These are phyloP conservation scores for Thelaira solivaga DNA, from an alignment of 2,888 invertebrate genomes.

Conservation along the genomic window DNA sequence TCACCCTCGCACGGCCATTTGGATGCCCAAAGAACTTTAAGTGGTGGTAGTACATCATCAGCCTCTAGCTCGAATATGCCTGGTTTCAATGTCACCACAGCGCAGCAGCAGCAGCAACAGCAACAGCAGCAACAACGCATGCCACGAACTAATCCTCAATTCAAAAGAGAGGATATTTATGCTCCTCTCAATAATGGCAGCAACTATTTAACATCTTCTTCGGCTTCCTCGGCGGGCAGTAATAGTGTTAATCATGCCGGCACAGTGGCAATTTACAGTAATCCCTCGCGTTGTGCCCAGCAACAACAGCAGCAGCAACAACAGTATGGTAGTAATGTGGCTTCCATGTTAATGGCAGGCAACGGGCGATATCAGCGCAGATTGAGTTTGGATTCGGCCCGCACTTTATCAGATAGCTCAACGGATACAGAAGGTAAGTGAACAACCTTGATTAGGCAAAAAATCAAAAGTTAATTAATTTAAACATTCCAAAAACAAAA, in stretches of 20 bases:
- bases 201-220: slow-evolving; percentile 62
- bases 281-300: slow-evolving; percentile 39
- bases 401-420: slow-evolving; percentile 84
- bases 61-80: slow-evolving; percentile 73
- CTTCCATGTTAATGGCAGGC: slow-evolving; percentile 37
- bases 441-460: background rate
- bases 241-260: slow-evolving; percentile 55
- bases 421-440: slow-evolving; percentile 80
- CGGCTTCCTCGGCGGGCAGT: slow-evolving; percentile 61
- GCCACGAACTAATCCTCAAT: slow-evolving; percentile 80
- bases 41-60: slow-evolving; percentile 78
- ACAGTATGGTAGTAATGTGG: slow-evolving; percentile 38
- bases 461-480: background rate
- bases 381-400: slow-evolving; percentile 84
- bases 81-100: slow-evolving; percentile 52
- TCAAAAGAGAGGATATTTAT: slow-evolving; percentile 75
- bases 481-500: too few relatives aligned
- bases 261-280: slow-evolving; percentile 66
- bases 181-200: slow-evolving; percentile 65
- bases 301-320: slow-evolving; percentile 48
- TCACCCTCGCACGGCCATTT: slow-evolving; percentile 67
- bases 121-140: slow-evolving; percentile 77
- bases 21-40: slow-evolving; percentile 75
- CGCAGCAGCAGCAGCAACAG: slow-evolving; percentile 67
- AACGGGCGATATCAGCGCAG: slow-evolving; percentile 78